Evolutionary conservation across 2,888 invertebrate species (phyloP), one percentile per base, ranked within the genome.

Genomic region (Papilio elwesi): DNA sequence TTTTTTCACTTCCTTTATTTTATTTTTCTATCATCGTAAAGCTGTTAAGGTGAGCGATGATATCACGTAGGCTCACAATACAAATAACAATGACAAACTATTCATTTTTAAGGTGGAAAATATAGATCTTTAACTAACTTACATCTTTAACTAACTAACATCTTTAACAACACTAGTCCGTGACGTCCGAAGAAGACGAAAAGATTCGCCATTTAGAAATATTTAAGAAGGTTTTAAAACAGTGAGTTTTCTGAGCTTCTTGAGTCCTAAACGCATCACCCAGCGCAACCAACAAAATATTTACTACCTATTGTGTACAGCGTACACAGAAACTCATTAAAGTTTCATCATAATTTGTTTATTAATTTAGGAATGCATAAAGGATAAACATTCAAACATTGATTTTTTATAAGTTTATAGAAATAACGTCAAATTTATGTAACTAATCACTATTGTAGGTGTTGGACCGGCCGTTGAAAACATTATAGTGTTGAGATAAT

Each of bases 31-130:
- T 88, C 87, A 87, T 85, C 84, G 81, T 83, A 85, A 86, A 89
- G 85, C 90, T 90, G 91, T 91, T 90, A 85, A 78, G 83, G 86
- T 93, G 93, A 93, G 92, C 90, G 91, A 93, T 93, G 91, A 87
- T 85, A 82, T 80, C 78, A 73, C 79, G 77, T 69, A 68, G 66
- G 71, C 57, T 51, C 65, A 53, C 57, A 69, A 69, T 68, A 69
- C 71, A 68, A 72, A 65, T 68, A 67, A 71, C 70, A 72, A 70
- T 62, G 43, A 59, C 69, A 66, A 53, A n/a, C 26, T 12, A 64
- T 65, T 65, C 38, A 66, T 68, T 68, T 73, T 51, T 13, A 38
- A 68, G 52, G 70, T 70, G 79, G 72, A 80, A 74, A 70, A 8
- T 16, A 13, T 62, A 38, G 65, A 70, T 49, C 53, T 62, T 26